Percentiles rank a stretch among this genome's conserved stretches.
Evolutionary conservation across 2,797 vertebrate species (phyloP).

Genomic region (Diglossa cyanea): DNA sequence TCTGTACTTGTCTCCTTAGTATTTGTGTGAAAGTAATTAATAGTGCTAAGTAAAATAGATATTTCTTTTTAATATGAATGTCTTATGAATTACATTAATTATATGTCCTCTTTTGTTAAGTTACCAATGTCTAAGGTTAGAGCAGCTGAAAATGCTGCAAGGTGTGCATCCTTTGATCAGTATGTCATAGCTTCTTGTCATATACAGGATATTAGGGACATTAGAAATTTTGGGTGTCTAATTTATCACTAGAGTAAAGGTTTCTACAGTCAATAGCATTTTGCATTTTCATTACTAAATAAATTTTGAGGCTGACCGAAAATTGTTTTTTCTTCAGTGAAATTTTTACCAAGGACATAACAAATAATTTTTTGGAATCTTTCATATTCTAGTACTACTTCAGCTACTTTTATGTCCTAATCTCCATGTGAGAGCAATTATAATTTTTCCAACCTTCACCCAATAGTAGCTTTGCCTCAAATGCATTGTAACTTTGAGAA

Average conservation of each 20-base stretch:
- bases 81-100: not conserved
- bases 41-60: not conserved
- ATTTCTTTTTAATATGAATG: not conserved
- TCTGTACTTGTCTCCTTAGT: not conserved
- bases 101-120: not conserved
- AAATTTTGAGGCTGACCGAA: not conserved
- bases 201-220: not conserved
- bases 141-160: not conserved
- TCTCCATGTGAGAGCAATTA: not conserved
- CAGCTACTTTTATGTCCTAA: not conserved
- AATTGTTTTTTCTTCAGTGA: not conserved
- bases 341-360: not conserved
- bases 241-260: not conserved
- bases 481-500: not conserved
- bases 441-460: not conserved
- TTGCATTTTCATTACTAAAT: not conserved
- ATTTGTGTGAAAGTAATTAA: not conserved
- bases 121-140: not conserved
- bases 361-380: not conserved
- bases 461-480: not conserved
- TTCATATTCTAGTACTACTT: not conserved
- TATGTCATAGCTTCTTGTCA: not conserved
- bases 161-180: not conserved
- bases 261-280: not conserved
- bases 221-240: not conserved